Conservation (phyloP, 2,797 vertebrate species). For the Squalus acanthias region DNA sequence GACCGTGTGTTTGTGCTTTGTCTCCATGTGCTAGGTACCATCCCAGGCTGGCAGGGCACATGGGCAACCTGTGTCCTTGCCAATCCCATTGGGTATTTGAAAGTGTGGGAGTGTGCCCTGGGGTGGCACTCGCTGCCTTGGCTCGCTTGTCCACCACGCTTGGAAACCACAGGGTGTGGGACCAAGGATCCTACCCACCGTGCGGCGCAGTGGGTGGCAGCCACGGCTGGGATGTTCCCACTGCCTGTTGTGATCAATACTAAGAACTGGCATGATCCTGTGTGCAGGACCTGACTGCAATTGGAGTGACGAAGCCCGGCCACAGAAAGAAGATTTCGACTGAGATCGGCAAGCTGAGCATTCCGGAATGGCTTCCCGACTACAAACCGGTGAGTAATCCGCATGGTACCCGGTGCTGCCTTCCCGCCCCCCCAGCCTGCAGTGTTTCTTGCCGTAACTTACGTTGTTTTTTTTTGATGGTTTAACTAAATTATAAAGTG, state of each 20-base stretch:
- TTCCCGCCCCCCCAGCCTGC: not conserved
- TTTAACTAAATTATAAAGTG: not conserved
- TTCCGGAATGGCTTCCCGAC: slow-evolving; percentile 87
- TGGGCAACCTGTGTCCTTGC: too few relatives aligned
- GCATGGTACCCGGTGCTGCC: too few relatives aligned
- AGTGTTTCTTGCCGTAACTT: too few relatives aligned
- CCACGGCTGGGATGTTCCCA: not conserved
- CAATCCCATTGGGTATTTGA: too few relatives aligned
- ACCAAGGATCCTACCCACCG: not conserved
- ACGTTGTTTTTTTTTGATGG: not conserved
- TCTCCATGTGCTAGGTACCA: not conserved
- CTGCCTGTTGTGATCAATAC: too few relatives aligned
- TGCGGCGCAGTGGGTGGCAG: not conserved
- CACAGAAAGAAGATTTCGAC: slow-evolving; percentile 94
- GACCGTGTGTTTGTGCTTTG: not conserved
- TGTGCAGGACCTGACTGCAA: slow-evolving; percentile 84
- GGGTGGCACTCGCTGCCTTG: not conserved
- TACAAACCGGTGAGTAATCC: slow-evolving; percentile 75
- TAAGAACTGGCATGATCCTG: not conserved
- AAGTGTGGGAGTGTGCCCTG: not conserved
- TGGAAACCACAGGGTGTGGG: not conserved
- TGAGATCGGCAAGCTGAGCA: slow-evolving; percentile 83
- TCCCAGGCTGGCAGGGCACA: not conserved
- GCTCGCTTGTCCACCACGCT: not conserved
- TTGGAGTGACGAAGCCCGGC: slow-evolving; percentile 91